phyloP scores from a whole-genome alignment of 2,113 vertebrate species.

The Struthio camelus region DNA sequence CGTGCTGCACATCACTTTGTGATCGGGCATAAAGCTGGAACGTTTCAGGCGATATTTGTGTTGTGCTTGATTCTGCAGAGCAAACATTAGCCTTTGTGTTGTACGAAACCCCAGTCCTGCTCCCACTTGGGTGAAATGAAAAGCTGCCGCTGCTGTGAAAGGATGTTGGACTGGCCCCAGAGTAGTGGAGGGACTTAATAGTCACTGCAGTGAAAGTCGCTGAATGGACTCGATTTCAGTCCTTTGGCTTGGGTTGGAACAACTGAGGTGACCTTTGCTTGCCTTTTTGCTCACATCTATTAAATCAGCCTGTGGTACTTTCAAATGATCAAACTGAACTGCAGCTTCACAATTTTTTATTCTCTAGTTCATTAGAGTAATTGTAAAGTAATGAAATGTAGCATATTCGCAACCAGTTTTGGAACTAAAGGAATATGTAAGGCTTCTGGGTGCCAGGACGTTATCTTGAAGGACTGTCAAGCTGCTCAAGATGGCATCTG shows the following conservation, averaged over 20 bases:
- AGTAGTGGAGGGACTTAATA: neutral
- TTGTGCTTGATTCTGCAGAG: neutral
- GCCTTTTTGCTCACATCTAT: neutral
- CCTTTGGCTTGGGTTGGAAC: neutral
- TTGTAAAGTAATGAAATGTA: neutral
- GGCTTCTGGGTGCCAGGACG: neutral
- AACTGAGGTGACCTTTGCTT: neutral
- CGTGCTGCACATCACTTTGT: neutral
- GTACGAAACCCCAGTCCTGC: accelerated
- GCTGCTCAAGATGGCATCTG: neutral
- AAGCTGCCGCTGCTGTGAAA: too few relatives aligned
- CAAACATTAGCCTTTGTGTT: neutral
- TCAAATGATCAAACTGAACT: neutral
- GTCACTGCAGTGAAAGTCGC: neutral
- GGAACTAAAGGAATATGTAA: neutral
- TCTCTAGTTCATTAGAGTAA: neutral
- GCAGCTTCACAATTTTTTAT: neutral
- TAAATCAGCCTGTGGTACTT: neutral
- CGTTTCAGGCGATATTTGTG: neutral
- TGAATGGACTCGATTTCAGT: neutral
- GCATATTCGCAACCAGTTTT: neutral
- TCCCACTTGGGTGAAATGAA: neutral
- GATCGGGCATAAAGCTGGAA: neutral
- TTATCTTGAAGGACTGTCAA: neutral
- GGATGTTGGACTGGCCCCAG: neutral